Evolutionary conservation across 2,888 invertebrate species (phyloP), one percentile per base, ranked within the genome.

Genomic region (Phoenoteleia sp.): DNA sequence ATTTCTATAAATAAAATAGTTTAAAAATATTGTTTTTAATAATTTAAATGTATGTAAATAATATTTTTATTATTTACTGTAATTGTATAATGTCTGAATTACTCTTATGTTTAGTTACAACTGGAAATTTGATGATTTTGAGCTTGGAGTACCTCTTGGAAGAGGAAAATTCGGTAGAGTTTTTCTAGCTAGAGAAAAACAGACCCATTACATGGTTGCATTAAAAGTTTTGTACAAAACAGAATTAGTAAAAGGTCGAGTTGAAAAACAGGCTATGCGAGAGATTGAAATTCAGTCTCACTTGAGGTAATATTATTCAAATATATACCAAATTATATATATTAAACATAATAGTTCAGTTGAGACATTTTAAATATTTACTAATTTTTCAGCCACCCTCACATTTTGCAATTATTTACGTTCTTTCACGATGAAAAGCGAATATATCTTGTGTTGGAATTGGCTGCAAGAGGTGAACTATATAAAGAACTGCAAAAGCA

Each of bases 211-310:
- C 90, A 96, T 98, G 13, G 96, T 98, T 1, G 98, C 98, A 0
- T 94, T 98, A 29, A 98, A 99, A 94, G 98, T 98, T 0, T 94
- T 99, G 1, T 98, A 98, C 93, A 99, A 99, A 94, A 96, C 96
- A 75, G 98, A 99, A 94, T 96, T 99, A 76, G 95, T 97, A 81
- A 96, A 97, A 89, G 97, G 97, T 1, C 96, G 96, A 87, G 98
- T 99, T 23, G 98, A 99, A 92, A 98, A 99, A 94, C 99, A 99
- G 94, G 92, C 87, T 33, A 96, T 99, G 47, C 95, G 99, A 56
- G 99, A 99, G 94, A 98, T 99, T 45, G 99, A 99, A 94, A 99
- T 99, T 87, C 99, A 99, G 93, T 97, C 98, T 25, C 98, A 99
- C 92, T 94, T 99, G 1, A 84, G 72, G 84, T 80, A 21, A n/a